These are phyloP conservation scores for Sphaerophoria rueppellii DNA, from an alignment of 2,888 invertebrate species.

Conservation along the genomic window DNA sequence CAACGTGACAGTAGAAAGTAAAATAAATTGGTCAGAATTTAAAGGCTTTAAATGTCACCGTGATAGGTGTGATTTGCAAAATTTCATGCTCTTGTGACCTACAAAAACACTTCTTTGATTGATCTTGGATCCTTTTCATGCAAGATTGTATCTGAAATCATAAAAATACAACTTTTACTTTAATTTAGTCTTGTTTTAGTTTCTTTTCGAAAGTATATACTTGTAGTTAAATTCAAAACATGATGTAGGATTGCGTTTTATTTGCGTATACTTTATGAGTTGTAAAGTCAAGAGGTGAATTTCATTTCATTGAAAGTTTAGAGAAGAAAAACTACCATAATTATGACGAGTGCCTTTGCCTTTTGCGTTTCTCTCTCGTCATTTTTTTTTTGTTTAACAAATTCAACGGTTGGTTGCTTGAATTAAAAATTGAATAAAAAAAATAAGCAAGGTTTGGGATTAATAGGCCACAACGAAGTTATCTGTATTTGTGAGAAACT, in stretches of 20 bases:
- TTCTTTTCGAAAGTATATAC: slow-evolving; percentile 2
- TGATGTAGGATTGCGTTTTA: too few relatives aligned
- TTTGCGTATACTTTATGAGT: too few relatives aligned
- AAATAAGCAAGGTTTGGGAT: slow-evolving; percentile 69
- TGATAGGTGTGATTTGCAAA: too few relatives aligned
- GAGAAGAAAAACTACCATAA: too few relatives aligned
- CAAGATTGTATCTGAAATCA: slow-evolving; percentile 8
- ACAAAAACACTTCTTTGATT: too few relatives aligned
- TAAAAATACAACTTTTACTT: slow-evolving; percentile 22
- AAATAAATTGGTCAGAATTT: too few relatives aligned
- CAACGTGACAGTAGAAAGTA: too few relatives aligned
- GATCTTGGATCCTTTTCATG: not conserved
- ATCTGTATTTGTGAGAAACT: slow-evolving; percentile 40
- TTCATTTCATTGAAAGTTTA: not conserved
- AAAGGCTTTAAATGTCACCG: too few relatives aligned
- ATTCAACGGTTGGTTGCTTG: slow-evolving; percentile 29
- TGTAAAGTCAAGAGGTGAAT: not conserved
- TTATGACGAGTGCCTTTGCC: not conserved
- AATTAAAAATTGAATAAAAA: slow-evolving; percentile 15
- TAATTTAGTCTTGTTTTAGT: not conserved
- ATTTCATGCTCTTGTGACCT: too few relatives aligned
- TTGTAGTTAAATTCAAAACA: too few relatives aligned
- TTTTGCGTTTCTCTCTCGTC: slow-evolving; percentile 24
- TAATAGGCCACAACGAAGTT: slow-evolving; percentile 65
- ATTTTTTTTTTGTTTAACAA: not conserved